A percentile compares a stretch with the other conserved stretches of the same genome.
These are phyloP conservation scores for Urocolius indicus DNA, from an alignment of 2,113 vertebrate genomes.

Conservation along the genomic window DNA sequence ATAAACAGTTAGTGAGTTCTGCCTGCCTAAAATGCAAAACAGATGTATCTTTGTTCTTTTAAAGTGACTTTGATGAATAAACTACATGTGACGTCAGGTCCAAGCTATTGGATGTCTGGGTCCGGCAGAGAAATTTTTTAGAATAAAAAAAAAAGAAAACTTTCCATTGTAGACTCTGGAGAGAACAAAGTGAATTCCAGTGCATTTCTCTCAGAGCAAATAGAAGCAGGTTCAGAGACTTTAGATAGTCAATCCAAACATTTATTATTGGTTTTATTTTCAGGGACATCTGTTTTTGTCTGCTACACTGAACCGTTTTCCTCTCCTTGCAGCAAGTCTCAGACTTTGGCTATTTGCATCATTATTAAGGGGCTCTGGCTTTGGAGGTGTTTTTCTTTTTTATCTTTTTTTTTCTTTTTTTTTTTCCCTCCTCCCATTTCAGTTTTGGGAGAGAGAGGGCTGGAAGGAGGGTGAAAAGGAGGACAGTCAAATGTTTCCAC, in stretches of 20 bases:
- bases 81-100: conserved; percentile 86
- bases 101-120: conserved; percentile 83
- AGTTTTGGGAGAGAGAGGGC: conserved; percentile 6
- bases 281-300: conserved; percentile 62
- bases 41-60: conserved; percentile 89
- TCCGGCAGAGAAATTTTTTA: conserved; percentile 80
- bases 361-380: conserved; percentile 24
- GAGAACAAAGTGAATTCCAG: conserved; percentile 84
- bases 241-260: conserved; percentile 56
- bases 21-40: conserved; percentile 84
- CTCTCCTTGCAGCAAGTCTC: conserved; percentile 49
- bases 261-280: conserved; percentile 65
- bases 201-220: conserved; percentile 66
- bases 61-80: conserved; percentile 88
- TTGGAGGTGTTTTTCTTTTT: not conserved
- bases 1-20: conserved; percentile 85
- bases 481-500: conserved; percentile 48
- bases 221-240: conserved; percentile 81
- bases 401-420: not conserved
- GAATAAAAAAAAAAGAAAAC: conserved; percentile 76
- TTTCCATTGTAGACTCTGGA: conserved; percentile 79
- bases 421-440: not conserved
- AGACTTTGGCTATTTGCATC: conserved; percentile 46
- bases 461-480: conserved; percentile 21
- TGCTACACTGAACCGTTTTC: conserved; percentile 29